These are phyloP conservation scores for Sinohyriopsis cumingii DNA, from an alignment of 2,888 invertebrate species.

Conservation along the genomic window DNA sequence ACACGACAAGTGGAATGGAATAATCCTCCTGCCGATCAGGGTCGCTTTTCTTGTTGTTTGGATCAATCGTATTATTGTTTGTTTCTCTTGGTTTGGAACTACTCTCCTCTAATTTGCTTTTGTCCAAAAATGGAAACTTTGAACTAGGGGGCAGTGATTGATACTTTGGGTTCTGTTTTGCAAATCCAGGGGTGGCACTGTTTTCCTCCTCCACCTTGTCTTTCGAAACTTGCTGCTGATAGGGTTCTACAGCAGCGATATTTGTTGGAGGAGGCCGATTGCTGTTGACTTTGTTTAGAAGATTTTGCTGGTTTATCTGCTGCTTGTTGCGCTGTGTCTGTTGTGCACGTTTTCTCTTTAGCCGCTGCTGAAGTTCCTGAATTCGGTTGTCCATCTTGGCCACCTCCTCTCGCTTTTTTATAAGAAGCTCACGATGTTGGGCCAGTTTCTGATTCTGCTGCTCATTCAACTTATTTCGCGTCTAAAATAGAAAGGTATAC, in stretches of 20 bases:
- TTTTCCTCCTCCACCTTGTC: slow-evolving; percentile 42
- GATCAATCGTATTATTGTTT: slow-evolving; percentile 39
- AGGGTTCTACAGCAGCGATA: slow-evolving; percentile 72
- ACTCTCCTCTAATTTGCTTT: slow-evolving; percentile 18
- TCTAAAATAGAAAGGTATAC: slow-evolving; percentile 77
- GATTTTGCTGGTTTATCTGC: slow-evolving; percentile 30
- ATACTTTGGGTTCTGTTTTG: slow-evolving; percentile 91
- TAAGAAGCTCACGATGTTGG: slow-evolving; percentile 89
- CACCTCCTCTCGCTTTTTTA: slow-evolving; percentile 92
- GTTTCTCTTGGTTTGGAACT: slow-evolving; percentile 27
- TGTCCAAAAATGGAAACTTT: slow-evolving; percentile 76
- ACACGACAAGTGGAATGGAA: slow-evolving; percentile 38
- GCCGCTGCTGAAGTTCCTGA: slow-evolving; percentile 91
- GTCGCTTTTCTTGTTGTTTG: slow-evolving; percentile 18
- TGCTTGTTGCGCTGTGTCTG: slow-evolving; percentile 70
- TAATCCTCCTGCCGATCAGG: slow-evolving; percentile 39
- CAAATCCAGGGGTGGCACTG: slow-evolving; percentile 75
- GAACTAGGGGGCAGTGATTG: slow-evolving; percentile 93
- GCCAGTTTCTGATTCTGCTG: slow-evolving; percentile 93
- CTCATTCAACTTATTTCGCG: slow-evolving; percentile 95
- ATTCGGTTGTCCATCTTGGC: slow-evolving; percentile 93
- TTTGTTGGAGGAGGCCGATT: slow-evolving; percentile 48
- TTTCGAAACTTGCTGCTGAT: slow-evolving; percentile 60
- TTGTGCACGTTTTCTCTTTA: slow-evolving; percentile 89
- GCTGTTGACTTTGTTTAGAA: slow-evolving; percentile 28